These are phyloP conservation scores for Lasiurus borealis DNA, from an alignment of 2,113 vertebrate species.

Conservation along the genomic window DNA sequence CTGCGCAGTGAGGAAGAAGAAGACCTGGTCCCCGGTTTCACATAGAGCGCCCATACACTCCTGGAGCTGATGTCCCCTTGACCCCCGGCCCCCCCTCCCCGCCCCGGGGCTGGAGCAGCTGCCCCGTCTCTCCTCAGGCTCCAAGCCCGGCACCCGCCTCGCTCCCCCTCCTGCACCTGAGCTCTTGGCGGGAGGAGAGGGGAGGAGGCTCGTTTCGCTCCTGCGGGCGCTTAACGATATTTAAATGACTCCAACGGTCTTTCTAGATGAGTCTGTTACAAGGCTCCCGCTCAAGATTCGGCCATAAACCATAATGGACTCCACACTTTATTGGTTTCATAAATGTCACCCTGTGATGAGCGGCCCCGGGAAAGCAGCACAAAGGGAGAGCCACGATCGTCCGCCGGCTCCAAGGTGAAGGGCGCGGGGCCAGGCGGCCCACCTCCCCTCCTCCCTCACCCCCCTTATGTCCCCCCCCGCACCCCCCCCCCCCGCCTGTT, in stretches of 20 bases:
- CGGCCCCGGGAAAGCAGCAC: not conserved
- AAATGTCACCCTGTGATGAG: constrained; percentile 72
- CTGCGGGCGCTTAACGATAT: constrained; percentile 67
- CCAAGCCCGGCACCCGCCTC: accelerated
- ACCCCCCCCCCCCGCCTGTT: too few species aligned
- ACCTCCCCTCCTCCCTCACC: not conserved
- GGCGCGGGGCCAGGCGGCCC: not conserved
- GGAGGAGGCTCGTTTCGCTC: constrained; percentile 36
- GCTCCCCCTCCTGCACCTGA: accelerated
- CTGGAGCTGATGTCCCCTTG: not conserved
- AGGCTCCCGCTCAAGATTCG: constrained; percentile 32
- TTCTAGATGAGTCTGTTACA: constrained; percentile 68
- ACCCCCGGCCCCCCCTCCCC: accelerated
- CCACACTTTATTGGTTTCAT: constrained; percentile 72
- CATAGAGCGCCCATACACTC: accelerated
- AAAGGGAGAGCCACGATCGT: too few species aligned
- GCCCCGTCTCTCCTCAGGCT: accelerated
- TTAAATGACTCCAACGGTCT: constrained; percentile 67
- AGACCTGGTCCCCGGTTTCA: not conserved
- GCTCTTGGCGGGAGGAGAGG: not conserved
- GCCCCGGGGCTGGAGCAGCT: too few species aligned
- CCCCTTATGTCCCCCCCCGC: too few species aligned
- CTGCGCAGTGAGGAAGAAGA: not conserved
- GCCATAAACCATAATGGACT: constrained; percentile 56
- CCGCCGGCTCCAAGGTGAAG: too few species aligned